Conservation (phyloP, 2,888 invertebrate genomes). For the Minunthozetes semirufus region DNA sequence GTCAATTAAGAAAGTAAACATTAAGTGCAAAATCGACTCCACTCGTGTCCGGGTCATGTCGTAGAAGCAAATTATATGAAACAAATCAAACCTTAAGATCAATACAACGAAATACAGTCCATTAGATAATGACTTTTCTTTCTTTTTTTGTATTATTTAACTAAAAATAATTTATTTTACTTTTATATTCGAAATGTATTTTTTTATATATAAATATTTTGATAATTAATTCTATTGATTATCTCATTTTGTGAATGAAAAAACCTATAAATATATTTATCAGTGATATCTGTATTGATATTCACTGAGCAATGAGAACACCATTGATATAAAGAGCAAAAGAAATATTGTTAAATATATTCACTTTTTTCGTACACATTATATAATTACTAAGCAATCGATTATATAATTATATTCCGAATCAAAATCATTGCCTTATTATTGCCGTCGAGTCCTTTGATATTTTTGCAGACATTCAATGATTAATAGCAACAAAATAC, state of each 20-base stretch:
- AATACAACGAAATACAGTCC: background rate
- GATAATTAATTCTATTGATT: background rate
- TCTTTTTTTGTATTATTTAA: background rate
- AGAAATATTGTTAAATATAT: no score
- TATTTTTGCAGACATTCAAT: background rate
- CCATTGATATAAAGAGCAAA: background rate
- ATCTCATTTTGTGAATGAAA: background rate
- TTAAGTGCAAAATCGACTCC: no score
- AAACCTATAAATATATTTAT: background rate
- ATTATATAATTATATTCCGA: background rate
- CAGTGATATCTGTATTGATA: background rate
- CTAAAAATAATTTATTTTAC: background rate
- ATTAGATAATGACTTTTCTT: background rate
- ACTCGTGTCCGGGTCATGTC: no score
- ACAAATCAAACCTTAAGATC: background rate
- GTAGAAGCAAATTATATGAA: no score
- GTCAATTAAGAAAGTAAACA: no score
- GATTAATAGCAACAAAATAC: slow-evolving; percentile 5
- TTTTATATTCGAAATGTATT: background rate
- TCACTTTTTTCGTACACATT: background rate
- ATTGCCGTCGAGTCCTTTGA: background rate
- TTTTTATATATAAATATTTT: background rate
- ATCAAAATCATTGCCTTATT: background rate
- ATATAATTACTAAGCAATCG: background rate
- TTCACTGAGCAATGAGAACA: slow-evolving; percentile 1